Conservation (phyloP, 2,888 invertebrate genomes). For the Ceriagrion tenellum region DNA sequence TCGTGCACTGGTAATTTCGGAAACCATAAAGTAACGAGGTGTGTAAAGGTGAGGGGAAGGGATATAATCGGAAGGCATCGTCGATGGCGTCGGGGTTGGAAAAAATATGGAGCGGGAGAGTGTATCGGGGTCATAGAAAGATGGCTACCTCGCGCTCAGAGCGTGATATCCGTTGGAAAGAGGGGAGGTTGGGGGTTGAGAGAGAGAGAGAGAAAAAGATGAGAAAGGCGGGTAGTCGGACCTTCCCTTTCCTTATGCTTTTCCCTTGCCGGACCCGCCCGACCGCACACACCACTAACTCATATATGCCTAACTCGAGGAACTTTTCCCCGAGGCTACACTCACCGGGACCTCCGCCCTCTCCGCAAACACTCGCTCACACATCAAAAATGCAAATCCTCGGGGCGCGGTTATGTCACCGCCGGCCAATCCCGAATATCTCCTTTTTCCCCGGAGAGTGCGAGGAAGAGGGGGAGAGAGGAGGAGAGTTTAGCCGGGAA, state of each 20-base stretch:
- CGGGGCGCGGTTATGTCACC: conserved; percentile 31
- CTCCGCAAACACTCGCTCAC: conserved; percentile 9
- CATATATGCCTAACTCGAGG: not conserved
- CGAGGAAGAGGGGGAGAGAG: not conserved
- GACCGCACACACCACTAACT: not conserved
- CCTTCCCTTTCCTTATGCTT: not conserved
- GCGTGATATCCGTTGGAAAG: not conserved
- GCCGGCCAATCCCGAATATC: conserved; percentile 40
- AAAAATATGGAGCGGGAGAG: conserved; percentile 1
- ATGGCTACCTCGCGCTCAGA: conserved; percentile 40
- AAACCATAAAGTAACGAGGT: not conserved
- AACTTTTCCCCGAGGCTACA: conserved; percentile 10
- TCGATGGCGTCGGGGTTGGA: not conserved
- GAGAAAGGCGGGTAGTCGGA: not conserved
- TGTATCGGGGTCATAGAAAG: conserved; percentile 33
- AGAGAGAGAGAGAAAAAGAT: not conserved
- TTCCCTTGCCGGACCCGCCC: not conserved
- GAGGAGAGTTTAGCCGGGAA: not conserved
- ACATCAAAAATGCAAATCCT: conserved; percentile 54
- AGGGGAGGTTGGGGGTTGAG: not conserved
- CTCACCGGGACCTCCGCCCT: conserved; percentile 19
- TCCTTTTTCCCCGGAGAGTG: not conserved
- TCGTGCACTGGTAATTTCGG: not conserved
- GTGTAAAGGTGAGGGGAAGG: not conserved
- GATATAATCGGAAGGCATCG: not conserved